Evolutionary conservation across 2,797 vertebrate genomes (phyloP), one percentile per base, ranked within the genome.

Genomic region (Chaetophractus vellerosus): DNA sequence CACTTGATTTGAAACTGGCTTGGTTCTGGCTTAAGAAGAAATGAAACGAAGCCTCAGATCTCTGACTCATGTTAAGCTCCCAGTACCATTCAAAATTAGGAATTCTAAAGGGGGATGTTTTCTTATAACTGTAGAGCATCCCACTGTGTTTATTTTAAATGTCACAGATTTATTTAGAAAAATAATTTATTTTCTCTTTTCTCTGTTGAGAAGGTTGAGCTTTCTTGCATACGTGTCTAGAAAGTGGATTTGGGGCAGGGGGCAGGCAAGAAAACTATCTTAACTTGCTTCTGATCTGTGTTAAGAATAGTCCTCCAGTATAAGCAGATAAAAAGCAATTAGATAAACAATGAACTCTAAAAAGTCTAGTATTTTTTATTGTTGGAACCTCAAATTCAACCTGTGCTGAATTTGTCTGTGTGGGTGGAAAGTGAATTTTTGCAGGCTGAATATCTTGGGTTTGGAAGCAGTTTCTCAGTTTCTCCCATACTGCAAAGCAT

Each of bases 131-230:
- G 10, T 31, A 69, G 93, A 90, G 57, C 96, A 81, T 86, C 97
- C 96, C 96, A 96, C 94, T 96, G 76, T 97, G 93, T 98, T 97
- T 98, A 96, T 96, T 97, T 95, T 97, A 98, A 98, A 97, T 97
- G 96, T 95, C 93, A 95, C 88, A 95, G 96, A 97, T 97, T 97
- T 97, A 97, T 97, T 98, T 97, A 97, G 96, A 98, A 97, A 97
- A 97, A 97, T 96, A 96, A 97, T 93, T 96, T 96, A 82, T 97
- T 96, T 96, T 95, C 76, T 96, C 89, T 85, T 95, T 94, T 95
- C 72, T 95, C 90, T 87, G 52, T 91, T 91, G 96, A 92, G 96
- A 96, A 97, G 96, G 92, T 96, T 97, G 95, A 91, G 63, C 74
- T 95, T 96, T 92, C 93, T 96, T 93, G 63, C 66, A n/a, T 85